phyloP scores from a whole-genome alignment of 1,140 invertebrate species.

The Alviniconcha marisindica region DNA sequence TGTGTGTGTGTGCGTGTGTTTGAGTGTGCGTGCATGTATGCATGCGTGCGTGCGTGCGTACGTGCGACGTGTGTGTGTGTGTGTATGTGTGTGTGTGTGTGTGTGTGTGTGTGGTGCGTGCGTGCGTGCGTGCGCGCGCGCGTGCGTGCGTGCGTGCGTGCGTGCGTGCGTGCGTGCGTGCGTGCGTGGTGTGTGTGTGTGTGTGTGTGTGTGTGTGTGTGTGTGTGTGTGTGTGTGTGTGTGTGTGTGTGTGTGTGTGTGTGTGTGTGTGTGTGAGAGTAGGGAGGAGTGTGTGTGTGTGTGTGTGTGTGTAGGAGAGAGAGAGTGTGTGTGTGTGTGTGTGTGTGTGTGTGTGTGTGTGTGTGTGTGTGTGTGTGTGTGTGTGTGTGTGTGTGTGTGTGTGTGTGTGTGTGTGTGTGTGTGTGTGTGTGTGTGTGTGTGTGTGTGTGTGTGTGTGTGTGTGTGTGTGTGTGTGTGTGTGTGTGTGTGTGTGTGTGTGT shows the following conservation, averaged over 20 bases:
- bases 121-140: neutral
- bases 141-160: too few relatives aligned
- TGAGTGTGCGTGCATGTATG: neutral
- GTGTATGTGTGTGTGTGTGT: too few relatives aligned
- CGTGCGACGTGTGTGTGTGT: too few relatives aligned
- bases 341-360: slow-evolving; percentile 16
- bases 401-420: slow-evolving; percentile 16
- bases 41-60: too few relatives aligned
- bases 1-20: too few relatives aligned
- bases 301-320: neutral
- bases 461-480: neutral
- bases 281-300: slow-evolving; percentile 10
- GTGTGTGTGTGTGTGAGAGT: too few relatives aligned
- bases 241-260: too few relatives aligned
- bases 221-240: too few relatives aligned
- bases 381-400: slow-evolving; percentile 17
- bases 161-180: too few relatives aligned
- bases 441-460: slow-evolving; percentile 16
- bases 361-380: slow-evolving; percentile 16
- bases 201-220: too few relatives aligned
- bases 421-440: slow-evolving; percentile 16
- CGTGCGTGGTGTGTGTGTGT: too few relatives aligned
- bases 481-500: neutral
- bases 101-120: neutral
- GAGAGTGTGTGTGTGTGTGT: neutral